Base-by-base conservation (phyloP, 2,797 vertebrate species). In the Microctenopoma lineatum region DNA sequence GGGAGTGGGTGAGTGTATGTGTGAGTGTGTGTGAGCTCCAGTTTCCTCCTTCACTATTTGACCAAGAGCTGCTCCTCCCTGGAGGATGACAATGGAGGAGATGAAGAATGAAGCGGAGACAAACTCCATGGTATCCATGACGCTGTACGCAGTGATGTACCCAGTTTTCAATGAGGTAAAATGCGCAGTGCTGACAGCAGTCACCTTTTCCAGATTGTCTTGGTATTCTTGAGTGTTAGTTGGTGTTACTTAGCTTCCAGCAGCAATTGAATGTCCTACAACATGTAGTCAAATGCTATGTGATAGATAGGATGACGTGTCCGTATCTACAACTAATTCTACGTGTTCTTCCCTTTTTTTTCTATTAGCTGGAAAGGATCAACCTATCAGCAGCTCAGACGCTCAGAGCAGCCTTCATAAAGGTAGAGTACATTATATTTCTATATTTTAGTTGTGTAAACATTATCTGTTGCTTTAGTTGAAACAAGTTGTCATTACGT, bases 81-180 rank as follows among this genome's bases (percentile, higher is more conserved):
- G 96, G 96, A 99, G 96, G 96, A 98, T 99, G 97, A 98, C 97
- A 99, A 99, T 99, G 98, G 97, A 99, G 97, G 98, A 99, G 97
- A 98, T 98, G 96, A 99, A 97, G 96, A 99, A 98, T 98, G 98
- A 99, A 98, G 95, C 96, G 93, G 98, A 99, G 95, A 97, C 96
- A 93, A 97, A 95, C 95, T 98, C 97, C 87, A 97, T 99, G 97
- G 98, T 99, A 95, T 99, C 97, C 93, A 98, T 99, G 97, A 98
- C 98, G 54, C 94, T 99, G 81, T 99, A 99, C 69, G 96, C 97
- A 48, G 97, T 99, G 70, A 98, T 99, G 98, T 99, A 98, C 91
- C 98, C 97, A 62, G 98, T 99, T 71, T 99, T 99, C 90, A 98
- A 97, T 41, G 98, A 99, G 96, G 97, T 98, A 89, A 88, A 44